Percentiles rank a stretch among this genome's conserved stretches.
Evolutionary conservation across 2,888 invertebrate species (phyloP).

Genomic region (Mayetiola destructor): DNA sequence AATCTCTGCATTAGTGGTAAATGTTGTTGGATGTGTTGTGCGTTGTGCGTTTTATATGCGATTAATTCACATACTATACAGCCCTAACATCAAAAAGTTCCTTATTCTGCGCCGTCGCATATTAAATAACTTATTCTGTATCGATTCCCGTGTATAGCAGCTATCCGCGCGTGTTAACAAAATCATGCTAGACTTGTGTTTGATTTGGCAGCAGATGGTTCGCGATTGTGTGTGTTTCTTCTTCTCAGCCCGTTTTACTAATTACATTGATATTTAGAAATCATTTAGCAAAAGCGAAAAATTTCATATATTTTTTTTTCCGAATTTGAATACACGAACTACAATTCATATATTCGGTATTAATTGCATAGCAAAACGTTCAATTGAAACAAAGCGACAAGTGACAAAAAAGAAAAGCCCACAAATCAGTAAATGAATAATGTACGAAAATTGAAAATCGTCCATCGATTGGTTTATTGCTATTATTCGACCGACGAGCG

Average conservation of each 20-base stretch:
- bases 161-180: conserved; percentile 13
- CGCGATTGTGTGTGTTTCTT: conserved; percentile 20
- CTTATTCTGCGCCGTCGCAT: conserved; percentile 18
- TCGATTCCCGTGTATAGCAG: conserved; percentile 17
- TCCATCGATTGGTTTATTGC: too few species aligned
- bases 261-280: conserved; percentile 20
- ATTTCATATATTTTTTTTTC: too few species aligned
- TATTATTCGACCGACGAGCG: too few species aligned
- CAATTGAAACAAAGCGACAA: too few species aligned
- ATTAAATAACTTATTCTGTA: conserved; percentile 18
- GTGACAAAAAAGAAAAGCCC: too few species aligned
- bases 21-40: too few species aligned
- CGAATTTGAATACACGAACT: background rate
- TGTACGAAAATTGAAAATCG: too few species aligned
- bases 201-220: conserved; percentile 35
- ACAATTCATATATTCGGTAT: too few species aligned
- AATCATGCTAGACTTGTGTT: conserved; percentile 31
- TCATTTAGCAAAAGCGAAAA: conserved; percentile 18
- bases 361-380: too few species aligned
- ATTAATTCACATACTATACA: background rate
- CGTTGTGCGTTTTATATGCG: too few species aligned
- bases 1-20: too few species aligned
- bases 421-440: too few species aligned
- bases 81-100: background rate
- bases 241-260: conserved; percentile 19